Evolutionary conservation across 2,113 vertebrate genomes (phyloP).

Genomic region (Phyllostomus discolor): DNA sequence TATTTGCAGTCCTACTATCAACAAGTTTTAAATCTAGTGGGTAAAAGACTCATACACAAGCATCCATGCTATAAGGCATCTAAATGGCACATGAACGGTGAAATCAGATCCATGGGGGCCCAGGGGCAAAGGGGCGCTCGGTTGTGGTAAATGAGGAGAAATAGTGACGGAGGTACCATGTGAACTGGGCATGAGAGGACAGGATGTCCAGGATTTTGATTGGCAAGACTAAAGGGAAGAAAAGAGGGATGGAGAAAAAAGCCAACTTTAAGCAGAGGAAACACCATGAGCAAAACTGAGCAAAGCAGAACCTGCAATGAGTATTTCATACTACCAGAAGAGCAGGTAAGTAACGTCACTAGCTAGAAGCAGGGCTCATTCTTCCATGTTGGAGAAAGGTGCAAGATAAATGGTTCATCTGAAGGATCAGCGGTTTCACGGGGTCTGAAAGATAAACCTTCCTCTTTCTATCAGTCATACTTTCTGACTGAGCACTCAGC

Average conservation of each 20-base stretch:
- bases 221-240: neutral
- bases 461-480: neutral
- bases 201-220: neutral
- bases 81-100: neutral
- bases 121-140: neutral
- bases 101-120: neutral
- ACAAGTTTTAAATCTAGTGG: neutral
- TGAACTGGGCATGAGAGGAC: neutral
- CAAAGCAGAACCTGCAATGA: neutral
- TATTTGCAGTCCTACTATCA: neutral
- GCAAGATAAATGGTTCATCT: neutral
- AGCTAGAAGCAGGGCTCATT: neutral
- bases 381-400: neutral
- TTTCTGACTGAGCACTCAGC: neutral
- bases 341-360: neutral
- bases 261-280: neutral
- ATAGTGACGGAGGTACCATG: accelerated
- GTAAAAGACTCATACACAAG: neutral
- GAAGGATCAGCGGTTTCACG: neutral
- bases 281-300: neutral
- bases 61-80: neutral
- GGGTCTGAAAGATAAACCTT: neutral
- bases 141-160: neutral
- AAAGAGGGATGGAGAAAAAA: neutral
- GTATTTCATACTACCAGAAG: neutral